Conservation (phyloP, 2,113 vertebrate species). For the Bubo blakistoni region DNA sequence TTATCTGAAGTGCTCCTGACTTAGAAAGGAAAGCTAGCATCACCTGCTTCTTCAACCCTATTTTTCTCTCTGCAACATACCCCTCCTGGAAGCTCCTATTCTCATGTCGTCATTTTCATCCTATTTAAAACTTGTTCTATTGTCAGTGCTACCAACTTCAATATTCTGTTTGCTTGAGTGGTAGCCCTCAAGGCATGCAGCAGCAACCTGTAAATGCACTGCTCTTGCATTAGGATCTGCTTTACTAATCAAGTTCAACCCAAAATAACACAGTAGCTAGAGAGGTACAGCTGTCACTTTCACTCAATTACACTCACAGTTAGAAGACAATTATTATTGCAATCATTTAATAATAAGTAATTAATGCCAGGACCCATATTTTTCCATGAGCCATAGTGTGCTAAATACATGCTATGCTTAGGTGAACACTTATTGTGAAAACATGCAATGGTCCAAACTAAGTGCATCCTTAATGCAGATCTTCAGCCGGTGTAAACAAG, state of each 20-base stretch:
- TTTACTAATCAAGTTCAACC: constrained; percentile 14
- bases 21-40: neutral
- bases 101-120: neutral
- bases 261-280: neutral
- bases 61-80: neutral
- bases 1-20: neutral
- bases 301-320: neutral
- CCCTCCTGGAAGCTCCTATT: neutral
- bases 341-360: neutral
- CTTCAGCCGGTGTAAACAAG: neutral
- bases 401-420: neutral
- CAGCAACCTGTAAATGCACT: neutral
- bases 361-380: neutral
- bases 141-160: neutral
- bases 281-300: neutral
- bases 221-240: neutral
- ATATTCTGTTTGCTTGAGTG: constrained; percentile 7
- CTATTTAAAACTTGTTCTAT: constrained; percentile 13
- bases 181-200: neutral
- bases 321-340: neutral
- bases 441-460: neutral
- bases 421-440: neutral
- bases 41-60: neutral
- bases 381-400: neutral
- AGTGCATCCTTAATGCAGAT: neutral